Evolutionary conservation across 2,888 invertebrate genomes (phyloP).

Genomic region (Camponotus fellah): DNA sequence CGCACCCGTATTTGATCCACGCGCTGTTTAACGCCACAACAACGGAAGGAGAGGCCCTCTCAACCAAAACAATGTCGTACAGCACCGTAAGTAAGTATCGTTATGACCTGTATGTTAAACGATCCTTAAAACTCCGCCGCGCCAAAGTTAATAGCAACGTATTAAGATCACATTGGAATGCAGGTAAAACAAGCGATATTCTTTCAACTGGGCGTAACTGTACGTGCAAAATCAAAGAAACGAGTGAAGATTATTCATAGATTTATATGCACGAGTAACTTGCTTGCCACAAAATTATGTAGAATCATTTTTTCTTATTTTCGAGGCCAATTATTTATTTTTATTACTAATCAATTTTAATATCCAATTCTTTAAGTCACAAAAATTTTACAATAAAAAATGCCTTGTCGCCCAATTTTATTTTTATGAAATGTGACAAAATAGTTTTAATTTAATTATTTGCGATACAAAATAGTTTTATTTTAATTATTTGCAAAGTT

Average conservation of each 20-base stretch:
- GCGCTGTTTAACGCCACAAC: constrained; percentile 85
- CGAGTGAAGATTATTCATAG: background rate
- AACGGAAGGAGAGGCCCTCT: constrained; percentile 73
- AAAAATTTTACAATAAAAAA: too few species aligned
- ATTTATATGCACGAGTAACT: constrained; percentile 44
- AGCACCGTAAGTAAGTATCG: constrained; percentile 82
- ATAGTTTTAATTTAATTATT: too few species aligned
- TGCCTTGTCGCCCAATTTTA: too few species aligned
- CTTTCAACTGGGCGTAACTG: constrained; percentile 6
- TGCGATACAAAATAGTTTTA: too few species aligned
- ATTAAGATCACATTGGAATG: constrained; percentile 38
- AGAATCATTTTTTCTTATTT: constrained; percentile 21
- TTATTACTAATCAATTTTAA: background rate
- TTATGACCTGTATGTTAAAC: constrained; percentile 84
- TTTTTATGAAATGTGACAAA: too few species aligned
- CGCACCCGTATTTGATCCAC: constrained; percentile 77
- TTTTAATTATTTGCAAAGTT: too few species aligned
- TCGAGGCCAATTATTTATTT: background rate
- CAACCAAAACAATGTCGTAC: constrained; percentile 84
- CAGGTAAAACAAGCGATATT: constrained; percentile 30
- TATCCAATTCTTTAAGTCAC: too few species aligned
- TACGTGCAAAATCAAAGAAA: constrained; percentile 18
- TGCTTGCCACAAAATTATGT: constrained; percentile 18
- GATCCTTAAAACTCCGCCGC: constrained; percentile 78
- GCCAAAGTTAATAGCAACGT: constrained; percentile 49